phyloP scores from a whole-genome alignment of 2,113 vertebrate species.

The Balaeniceps rex region DNA sequence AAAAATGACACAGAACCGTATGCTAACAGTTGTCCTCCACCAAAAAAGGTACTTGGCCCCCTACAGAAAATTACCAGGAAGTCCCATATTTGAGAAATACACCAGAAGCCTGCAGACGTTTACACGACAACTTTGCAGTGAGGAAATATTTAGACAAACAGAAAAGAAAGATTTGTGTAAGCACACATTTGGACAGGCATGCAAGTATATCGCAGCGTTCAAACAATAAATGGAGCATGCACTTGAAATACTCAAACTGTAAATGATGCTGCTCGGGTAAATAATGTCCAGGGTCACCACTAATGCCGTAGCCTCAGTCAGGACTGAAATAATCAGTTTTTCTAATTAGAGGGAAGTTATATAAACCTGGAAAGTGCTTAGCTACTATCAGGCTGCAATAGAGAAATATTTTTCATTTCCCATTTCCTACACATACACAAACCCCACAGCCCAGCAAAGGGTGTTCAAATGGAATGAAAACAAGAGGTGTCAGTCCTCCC shows the following conservation, averaged over 20 bases:
- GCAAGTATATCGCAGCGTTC: neutral
- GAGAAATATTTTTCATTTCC: neutral
- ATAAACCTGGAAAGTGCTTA: neutral
- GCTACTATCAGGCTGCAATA: neutral
- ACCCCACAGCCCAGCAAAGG: neutral
- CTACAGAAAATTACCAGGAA: neutral
- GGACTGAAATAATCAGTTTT: neutral
- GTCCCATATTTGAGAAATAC: neutral
- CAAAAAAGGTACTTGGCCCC: neutral
- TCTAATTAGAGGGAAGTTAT: neutral
- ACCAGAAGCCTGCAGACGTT: neutral
- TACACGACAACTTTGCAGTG: neutral
- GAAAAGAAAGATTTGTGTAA: neutral
- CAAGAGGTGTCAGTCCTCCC: neutral
- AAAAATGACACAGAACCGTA: neutral
- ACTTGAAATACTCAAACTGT: neutral
- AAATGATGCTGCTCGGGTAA: neutral
- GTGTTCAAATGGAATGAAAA: neutral
- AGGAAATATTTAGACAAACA: neutral
- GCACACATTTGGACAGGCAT: neutral
- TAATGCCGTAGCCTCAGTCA: neutral
- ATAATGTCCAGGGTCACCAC: neutral
- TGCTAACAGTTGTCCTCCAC: neutral
- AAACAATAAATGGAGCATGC: fast-evolving
- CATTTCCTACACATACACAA: neutral